Evolutionary conservation across 1,140 invertebrate genomes (phyloP).

Genomic region (honey bee (Apis mellifera)): DNA sequence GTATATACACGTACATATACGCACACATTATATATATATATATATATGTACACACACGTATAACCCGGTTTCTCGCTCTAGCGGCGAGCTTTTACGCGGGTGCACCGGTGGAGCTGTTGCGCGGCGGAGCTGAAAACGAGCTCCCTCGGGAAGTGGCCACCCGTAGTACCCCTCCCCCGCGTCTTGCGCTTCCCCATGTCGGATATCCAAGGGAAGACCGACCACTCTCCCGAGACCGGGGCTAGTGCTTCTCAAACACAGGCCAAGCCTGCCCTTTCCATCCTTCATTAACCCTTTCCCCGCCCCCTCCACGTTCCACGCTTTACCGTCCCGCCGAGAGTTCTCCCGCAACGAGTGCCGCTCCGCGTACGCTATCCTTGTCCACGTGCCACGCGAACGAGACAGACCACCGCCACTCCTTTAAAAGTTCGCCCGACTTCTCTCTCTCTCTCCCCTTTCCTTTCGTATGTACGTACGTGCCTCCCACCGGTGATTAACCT

Average conservation of each 20-base stretch:
- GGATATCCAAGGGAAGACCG: constrained; percentile 66
- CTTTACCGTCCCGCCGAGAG: constrained; percentile 54
- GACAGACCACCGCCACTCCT: constrained; percentile 22
- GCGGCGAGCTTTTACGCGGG: constrained; percentile 51
- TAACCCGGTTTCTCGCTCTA: constrained; percentile 72
- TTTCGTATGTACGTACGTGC: neutral
- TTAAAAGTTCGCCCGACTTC: constrained; percentile 34
- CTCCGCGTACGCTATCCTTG: constrained; percentile 30
- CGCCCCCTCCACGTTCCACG: constrained; percentile 42
- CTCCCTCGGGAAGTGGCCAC: constrained; percentile 65
- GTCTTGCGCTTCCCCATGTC: constrained; percentile 25
- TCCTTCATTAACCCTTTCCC: constrained; percentile 69
- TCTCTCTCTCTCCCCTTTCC: neutral
- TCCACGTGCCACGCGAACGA: constrained; percentile 64
- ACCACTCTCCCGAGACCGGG: constrained; percentile 68
- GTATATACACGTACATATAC: no score
- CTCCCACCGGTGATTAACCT: constrained; percentile 3
- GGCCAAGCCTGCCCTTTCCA: constrained; percentile 55
- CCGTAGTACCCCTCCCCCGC: neutral
- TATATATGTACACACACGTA: constrained; percentile 51
- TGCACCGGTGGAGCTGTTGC: constrained; percentile 1
- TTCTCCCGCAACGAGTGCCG: neutral
- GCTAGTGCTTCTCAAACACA: constrained; percentile 74
- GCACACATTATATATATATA: no score
- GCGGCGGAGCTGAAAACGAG: constrained; percentile 45